phyloP scores from a whole-genome alignment of 2,113 vertebrate genomes.

The Hyperoodon ampullatus region DNA sequence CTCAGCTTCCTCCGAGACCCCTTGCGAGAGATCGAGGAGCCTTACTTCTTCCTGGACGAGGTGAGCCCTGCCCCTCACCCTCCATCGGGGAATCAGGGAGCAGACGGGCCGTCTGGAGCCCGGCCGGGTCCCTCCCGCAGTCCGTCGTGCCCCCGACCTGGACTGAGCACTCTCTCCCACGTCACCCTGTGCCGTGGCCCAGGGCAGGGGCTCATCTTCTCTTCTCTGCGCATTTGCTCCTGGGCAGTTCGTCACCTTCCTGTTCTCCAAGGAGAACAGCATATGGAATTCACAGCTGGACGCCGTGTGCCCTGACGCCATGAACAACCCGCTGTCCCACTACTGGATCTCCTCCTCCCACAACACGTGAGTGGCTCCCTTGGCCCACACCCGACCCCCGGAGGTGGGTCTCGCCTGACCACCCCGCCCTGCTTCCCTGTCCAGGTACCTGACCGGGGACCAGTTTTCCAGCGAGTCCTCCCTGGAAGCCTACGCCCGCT shows the following conservation, averaged over 20 bases:
- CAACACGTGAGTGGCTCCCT: conserved; percentile 93
- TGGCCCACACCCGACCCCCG: accelerated
- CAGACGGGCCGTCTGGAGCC: not conserved
- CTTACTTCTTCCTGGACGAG: conserved; percentile 95
- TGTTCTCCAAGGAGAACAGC: conserved; percentile 99
- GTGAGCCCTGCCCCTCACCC: conserved; percentile 79
- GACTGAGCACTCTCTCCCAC: not conserved
- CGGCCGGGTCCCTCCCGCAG: no score
- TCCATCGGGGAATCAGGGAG: not conserved
- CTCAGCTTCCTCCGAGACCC: conserved; percentile 95
- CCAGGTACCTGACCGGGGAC: conserved; percentile 97
- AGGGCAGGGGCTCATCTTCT: not conserved
- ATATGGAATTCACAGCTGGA: conserved; percentile 95
- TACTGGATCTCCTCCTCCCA: conserved; percentile 99
- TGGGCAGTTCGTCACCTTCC: conserved; percentile 95
- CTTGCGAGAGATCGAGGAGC: conserved; percentile 96
- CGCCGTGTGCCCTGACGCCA: conserved; percentile 92
- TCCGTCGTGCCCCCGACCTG: accelerated
- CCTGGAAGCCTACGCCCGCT: conserved; percentile 97
- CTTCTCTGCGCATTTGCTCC: conserved; percentile 66
- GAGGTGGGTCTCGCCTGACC: not conserved
- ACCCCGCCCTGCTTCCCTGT: not conserved
- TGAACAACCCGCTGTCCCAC: conserved; percentile 98
- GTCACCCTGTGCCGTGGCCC: not conserved
- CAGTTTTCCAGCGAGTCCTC: conserved; percentile 99